Evolutionary conservation across 2,113 vertebrate genomes (phyloP).

Genomic region (Pelecanoides urinatrix): DNA sequence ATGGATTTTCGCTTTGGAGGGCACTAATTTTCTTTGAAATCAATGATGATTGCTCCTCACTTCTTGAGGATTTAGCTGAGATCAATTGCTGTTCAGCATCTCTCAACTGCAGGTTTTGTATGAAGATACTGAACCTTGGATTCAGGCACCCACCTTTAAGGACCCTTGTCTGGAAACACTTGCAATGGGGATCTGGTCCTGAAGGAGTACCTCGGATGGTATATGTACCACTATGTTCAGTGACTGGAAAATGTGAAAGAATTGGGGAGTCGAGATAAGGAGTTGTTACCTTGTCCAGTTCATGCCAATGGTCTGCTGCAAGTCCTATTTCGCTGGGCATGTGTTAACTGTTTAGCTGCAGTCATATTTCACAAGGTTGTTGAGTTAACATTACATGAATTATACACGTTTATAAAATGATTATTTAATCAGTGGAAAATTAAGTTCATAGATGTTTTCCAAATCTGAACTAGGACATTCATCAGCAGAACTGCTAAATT

Average conservation of each 20-base stretch:
- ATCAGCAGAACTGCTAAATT: constrained; percentile 78
- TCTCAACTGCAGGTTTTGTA: background rate
- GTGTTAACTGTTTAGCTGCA: constrained; percentile 71
- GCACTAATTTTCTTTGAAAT: background rate
- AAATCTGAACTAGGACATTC: constrained; percentile 77
- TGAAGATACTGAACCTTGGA: background rate
- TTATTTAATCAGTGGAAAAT: constrained; percentile 82
- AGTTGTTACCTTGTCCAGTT: background rate
- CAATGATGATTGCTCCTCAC: background rate
- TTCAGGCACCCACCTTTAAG: background rate
- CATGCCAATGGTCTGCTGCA: background rate
- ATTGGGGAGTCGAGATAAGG: background rate
- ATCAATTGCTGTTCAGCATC: background rate
- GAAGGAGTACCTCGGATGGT: background rate
- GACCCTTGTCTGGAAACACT: background rate
- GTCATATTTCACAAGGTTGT: constrained; percentile 67
- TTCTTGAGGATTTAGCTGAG: background rate
- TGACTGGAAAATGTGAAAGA: background rate
- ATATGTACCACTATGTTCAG: background rate
- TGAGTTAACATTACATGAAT: constrained; percentile 72
- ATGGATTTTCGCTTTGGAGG: background rate
- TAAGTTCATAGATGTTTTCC: constrained; percentile 78
- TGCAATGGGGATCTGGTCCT: background rate
- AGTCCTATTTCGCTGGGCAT: background rate
- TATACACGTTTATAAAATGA: constrained; percentile 79